Evolutionary conservation across 2,888 invertebrate species (phyloP).

Genomic region (Azorinus chamasolen): DNA sequence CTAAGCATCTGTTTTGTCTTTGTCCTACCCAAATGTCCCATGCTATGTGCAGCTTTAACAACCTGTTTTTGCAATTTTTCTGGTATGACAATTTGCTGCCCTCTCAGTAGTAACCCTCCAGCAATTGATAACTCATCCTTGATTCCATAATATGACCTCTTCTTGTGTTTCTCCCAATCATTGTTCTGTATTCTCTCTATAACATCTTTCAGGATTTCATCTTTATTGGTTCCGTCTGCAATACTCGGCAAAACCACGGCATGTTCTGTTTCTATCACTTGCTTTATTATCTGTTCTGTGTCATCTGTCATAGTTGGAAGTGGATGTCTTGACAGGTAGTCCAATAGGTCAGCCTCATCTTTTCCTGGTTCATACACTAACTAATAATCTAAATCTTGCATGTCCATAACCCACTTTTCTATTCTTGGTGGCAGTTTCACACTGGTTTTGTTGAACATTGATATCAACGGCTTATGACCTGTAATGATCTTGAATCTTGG

Average conservation of each 20-base stretch:
- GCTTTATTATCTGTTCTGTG: constrained; percentile 20
- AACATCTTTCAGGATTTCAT: constrained; percentile 2
- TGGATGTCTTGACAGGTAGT: constrained; percentile 44
- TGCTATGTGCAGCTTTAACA: constrained; percentile 35
- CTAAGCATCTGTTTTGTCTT: constrained; percentile 17
- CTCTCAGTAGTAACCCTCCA: constrained; percentile 23
- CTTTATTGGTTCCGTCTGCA: neutral
- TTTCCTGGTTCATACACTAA: no score
- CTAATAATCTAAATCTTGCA: constrained; percentile 37
- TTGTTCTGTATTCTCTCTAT: neutral
- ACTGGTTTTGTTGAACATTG: constrained; percentile 32
- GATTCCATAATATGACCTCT: constrained; percentile 1
- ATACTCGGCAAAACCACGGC: neutral
- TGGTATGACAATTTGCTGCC: constrained; percentile 21
- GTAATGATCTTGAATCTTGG: constrained; percentile 24
- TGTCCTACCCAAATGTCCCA: constrained; percentile 5
- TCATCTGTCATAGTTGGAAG: neutral
- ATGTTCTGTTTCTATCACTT: neutral
- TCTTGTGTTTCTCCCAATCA: constrained; percentile 18
- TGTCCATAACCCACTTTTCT: constrained; percentile 11
- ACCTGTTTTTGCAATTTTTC: constrained; percentile 20
- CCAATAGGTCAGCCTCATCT: constrained; percentile 36
- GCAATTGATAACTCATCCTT: constrained; percentile 19
- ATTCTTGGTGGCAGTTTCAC: neutral
- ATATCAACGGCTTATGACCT: constrained; percentile 25